Base-by-base conservation (phyloP, 2,797 vertebrate genomes). In the Malurus splendens region DNA sequence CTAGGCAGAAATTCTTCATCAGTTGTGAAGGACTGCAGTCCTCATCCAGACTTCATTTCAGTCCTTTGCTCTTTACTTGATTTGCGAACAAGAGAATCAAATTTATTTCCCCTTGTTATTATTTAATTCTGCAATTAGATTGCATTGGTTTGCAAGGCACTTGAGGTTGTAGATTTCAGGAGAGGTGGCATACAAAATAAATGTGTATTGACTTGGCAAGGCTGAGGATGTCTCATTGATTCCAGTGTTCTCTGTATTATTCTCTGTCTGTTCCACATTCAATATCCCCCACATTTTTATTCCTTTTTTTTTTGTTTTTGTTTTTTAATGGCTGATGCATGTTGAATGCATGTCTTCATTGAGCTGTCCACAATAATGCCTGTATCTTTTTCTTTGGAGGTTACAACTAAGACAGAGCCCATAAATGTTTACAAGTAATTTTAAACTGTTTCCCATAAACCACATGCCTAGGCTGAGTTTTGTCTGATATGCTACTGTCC, bases 121-220 rank as follows among this genome's bases (percentile, higher is more conserved):
- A 87, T 92, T 93, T 95, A 91, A 91, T 93, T 93, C 72, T 78
- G 41, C 62, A 71, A 51, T 90, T 93, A 75, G 44, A 28, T 86
- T 86, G 19, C 74, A 78, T 86, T 68, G 42, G 28, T 83, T 89
- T 87, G 71, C 77, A 82, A 82, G 75, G 54, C 54, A 71, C 60
- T 94, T 88, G 18, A 51, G 16, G 50, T 24, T 86, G 61, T 61
- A 65, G 68, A 82, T 91, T 92, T 88, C 65, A 83, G 56, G 64
- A 82, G 51, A 80, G 75, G 48, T 48, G 54, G n/a, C 44, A 42
- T 74, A 57, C 9, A 13, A 80, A 91, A 82, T 74, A 71, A 87
- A 74, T 61, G 38, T 74, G 68, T 80, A 68, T 87, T 87, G 78
- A 82, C 82, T 78, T 79, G 59, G 52, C 65, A 89, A 72, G 38